A percentile compares a stretch with the other conserved stretches of the same genome.
Conservation (phyloP, 2,797 vertebrate genomes). For the Orientallactaga sibirica region DNA sequence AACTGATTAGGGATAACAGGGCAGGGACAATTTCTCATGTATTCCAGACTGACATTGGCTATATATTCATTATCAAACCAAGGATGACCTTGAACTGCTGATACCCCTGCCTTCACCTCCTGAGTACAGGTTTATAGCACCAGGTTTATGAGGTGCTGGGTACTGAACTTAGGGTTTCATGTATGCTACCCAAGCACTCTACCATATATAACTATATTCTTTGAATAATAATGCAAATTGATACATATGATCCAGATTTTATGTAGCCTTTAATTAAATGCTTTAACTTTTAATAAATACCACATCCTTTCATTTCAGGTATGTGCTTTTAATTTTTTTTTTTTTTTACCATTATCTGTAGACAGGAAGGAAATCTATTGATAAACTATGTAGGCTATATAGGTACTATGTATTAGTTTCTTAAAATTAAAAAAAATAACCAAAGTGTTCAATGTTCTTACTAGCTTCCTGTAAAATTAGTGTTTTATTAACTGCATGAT, state of each 20-base stretch:
- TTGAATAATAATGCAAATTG: conserved; percentile 31
- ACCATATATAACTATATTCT: neutral
- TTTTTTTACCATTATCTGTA: neutral
- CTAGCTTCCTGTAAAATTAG: neutral
- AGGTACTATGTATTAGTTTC: neutral
- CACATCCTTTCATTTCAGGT: neutral
- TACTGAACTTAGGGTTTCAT: no score
- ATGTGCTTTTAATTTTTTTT: neutral
- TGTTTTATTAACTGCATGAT: neutral
- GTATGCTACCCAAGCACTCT: no score
- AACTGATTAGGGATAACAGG: neutral
- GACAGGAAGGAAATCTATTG: neutral
- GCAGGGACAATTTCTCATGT: no score
- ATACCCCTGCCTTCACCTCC: no score
- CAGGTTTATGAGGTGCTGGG: no score
- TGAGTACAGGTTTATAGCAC: no score
- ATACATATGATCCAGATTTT: neutral
- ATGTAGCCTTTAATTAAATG: neutral
- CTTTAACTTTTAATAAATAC: neutral
- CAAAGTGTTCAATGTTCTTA: neutral
- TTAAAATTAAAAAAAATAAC: neutral
- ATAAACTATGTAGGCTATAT: neutral
- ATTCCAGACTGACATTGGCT: no score
- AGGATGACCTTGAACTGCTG: no score
- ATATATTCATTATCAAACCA: no score